Percentiles rank a stretch among this genome's conserved stretches.
phyloP scores from a whole-genome alignment of 2,797 vertebrate genomes.

The Melanotaenia nigrans region DNA sequence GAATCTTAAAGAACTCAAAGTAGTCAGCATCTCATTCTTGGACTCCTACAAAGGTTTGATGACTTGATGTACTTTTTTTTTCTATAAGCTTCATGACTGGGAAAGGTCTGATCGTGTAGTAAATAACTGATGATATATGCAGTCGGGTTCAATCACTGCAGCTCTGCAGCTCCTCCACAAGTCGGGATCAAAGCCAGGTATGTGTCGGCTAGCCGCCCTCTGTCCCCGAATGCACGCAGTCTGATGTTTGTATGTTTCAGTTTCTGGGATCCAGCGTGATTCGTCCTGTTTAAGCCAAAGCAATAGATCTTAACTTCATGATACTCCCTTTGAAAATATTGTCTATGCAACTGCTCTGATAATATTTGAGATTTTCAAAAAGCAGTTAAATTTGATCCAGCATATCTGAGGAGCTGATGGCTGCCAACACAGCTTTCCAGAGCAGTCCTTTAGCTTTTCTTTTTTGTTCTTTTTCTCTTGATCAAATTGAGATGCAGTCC shows the following conservation, averaged over 20 bases:
- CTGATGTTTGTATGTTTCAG: conserved; percentile 27
- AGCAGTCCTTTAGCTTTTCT: neutral
- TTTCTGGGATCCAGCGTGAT: conserved; percentile 17
- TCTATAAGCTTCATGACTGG: conserved; percentile 32
- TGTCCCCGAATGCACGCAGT: conserved; percentile 19
- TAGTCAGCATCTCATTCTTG: conserved; percentile 15
- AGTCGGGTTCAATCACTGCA: conserved; percentile 26
- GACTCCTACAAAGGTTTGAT: conserved; percentile 43
- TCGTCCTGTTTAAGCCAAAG: conserved; percentile 28
- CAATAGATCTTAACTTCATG: conserved; percentile 42
- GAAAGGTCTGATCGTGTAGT: conserved; percentile 39
- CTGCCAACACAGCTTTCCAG: neutral
- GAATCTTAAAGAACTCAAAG: neutral
- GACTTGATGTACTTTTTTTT: conserved; percentile 49
- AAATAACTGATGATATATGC: conserved; percentile 62
- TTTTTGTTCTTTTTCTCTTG: neutral
- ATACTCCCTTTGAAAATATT: conserved; percentile 38
- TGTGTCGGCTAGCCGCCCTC: conserved; percentile 29
- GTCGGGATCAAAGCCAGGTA: conserved; percentile 49
- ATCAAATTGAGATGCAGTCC: neutral
- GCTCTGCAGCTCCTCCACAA: conserved; percentile 32
- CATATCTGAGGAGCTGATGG: conserved; percentile 20
- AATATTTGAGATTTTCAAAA: conserved; percentile 37
- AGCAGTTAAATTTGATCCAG: conserved; percentile 32
- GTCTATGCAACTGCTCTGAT: conserved; percentile 29